Base-by-base conservation (phyloP, 2,797 vertebrate species). In the Eospalax fontanierii region DNA sequence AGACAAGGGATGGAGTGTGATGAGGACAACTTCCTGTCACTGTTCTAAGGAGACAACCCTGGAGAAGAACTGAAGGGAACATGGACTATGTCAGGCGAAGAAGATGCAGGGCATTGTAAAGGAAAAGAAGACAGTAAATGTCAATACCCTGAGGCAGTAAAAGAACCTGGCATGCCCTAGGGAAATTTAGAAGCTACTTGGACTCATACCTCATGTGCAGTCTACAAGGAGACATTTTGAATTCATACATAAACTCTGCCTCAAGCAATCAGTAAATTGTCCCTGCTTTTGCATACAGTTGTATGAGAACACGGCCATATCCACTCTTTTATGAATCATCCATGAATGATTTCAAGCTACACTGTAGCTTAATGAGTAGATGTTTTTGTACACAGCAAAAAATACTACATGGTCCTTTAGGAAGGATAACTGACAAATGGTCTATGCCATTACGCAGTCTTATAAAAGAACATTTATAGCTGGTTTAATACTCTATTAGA, bases 401-500 rank as follows among this genome's bases (percentile, higher is more conserved):
- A 61, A 54, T 66, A 43, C 61, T 46, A 87, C 40, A 74, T 87
- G 66, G 40, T 38, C 70, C 71, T 59, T 81, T 70, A 82, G 82
- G 85, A 84, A 89, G 66, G 57, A 30, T 65, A n/a, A 35, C 59
- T 89, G 68, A 87, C 21, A n/a, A 76, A 33, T 46, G 57, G 30
- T 33, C 70, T 91, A 66, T 40, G 38, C 35, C 26, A 84, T 38
- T 79, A 95, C 66, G 84, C 66, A 87, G 33, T 93, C 61, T 83
- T 57, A 61, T n/a, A 71, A 92, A 86, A 76, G 0, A 75, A 10
- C n/a, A 75, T 1, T 16, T 81, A 89, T 8, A 80, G 28, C 43
- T 93, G 19, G 19, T 59, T 92, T 81, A 54, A 57, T 5, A 71
- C 71, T 87, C 65, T 70, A 79, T 9, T 89, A 88, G 86, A 89